phyloP scores from a whole-genome alignment of 2,888 invertebrate genomes.

The Helicoverpa assulta region DNA sequence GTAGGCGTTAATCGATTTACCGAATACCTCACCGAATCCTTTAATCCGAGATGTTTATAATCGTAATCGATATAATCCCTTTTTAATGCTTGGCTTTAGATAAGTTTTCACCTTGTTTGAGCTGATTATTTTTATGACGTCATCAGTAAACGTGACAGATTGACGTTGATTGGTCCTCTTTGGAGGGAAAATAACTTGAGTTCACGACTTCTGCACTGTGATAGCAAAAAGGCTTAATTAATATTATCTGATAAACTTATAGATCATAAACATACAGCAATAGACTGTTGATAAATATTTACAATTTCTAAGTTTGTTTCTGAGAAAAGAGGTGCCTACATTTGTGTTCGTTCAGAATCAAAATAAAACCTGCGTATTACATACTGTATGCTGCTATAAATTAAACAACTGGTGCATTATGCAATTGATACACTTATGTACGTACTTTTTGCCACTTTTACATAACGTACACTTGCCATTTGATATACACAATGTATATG shows the following conservation, averaged over 20 bases:
- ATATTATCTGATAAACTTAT: conserved; percentile 15
- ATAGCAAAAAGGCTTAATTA: conserved; percentile 21
- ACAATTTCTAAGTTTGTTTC: not conserved
- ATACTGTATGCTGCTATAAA: conserved; percentile 18
- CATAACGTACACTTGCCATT: conserved; percentile 33
- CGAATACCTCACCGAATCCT: conserved; percentile 13
- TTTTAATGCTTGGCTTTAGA: conserved; percentile 12
- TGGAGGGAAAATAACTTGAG: conserved; percentile 26
- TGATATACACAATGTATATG: conserved; percentile 10
- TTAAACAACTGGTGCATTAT: conserved; percentile 47
- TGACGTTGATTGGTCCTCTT: conserved; percentile 8
- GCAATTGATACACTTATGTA: conserved; percentile 27
- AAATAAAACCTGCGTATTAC: conserved; percentile 11
- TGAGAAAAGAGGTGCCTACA: no score
- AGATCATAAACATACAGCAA: not conserved
- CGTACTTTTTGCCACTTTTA: conserved; percentile 41
- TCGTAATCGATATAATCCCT: conserved; percentile 37
- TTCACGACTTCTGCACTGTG: conserved; percentile 9
- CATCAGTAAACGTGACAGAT: conserved; percentile 36
- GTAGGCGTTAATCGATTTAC: not conserved
- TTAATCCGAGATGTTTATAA: conserved; percentile 35
- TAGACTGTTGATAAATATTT: not conserved
- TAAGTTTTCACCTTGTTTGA: conserved; percentile 21
- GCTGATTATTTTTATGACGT: conserved; percentile 38
- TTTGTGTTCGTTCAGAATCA: not conserved